Evolutionary conservation across 2,888 invertebrate species (phyloP).

Genomic region (Bellardia pandia): DNA sequence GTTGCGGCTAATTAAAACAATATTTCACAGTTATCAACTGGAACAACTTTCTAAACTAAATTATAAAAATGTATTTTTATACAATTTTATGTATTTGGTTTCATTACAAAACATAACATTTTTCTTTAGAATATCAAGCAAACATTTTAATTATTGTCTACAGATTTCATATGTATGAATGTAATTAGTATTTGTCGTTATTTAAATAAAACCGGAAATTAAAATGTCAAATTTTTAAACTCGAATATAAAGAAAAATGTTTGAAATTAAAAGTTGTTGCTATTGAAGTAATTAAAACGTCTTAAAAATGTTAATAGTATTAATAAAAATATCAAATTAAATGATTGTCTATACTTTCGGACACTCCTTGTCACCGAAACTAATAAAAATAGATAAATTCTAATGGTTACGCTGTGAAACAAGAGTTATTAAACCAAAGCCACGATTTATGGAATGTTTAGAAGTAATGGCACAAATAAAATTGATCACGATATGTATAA

Average conservation of each 20-base stretch:
- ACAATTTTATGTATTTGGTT: too few species aligned
- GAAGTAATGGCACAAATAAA: constrained; percentile 27
- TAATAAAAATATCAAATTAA: background rate
- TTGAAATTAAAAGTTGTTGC: constrained; percentile 7
- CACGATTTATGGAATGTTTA: constrained; percentile 17
- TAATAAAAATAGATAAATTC: background rate
- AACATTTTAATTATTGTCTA: too few species aligned
- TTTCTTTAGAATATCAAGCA: too few species aligned
- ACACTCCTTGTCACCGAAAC: constrained; percentile 40
- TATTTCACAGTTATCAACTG: too few species aligned
- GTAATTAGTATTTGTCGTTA: background rate
- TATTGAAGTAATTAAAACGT: constrained; percentile 6
- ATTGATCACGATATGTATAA: constrained; percentile 23
- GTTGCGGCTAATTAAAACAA: too few species aligned
- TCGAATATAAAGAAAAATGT: background rate
- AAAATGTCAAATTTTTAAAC: constrained; percentile 2
- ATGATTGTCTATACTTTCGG: background rate
- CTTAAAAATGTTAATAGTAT: background rate
- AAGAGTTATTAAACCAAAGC: background rate
- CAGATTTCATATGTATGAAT: background rate
- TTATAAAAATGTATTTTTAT: too few species aligned
- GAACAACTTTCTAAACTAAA: too few species aligned
- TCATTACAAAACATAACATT: too few species aligned
- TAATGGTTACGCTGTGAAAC: background rate
- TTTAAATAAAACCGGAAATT: constrained; percentile 2